These are phyloP conservation scores for Brachyptera risi DNA, from an alignment of 2,888 invertebrate genomes.

Conservation along the genomic window DNA sequence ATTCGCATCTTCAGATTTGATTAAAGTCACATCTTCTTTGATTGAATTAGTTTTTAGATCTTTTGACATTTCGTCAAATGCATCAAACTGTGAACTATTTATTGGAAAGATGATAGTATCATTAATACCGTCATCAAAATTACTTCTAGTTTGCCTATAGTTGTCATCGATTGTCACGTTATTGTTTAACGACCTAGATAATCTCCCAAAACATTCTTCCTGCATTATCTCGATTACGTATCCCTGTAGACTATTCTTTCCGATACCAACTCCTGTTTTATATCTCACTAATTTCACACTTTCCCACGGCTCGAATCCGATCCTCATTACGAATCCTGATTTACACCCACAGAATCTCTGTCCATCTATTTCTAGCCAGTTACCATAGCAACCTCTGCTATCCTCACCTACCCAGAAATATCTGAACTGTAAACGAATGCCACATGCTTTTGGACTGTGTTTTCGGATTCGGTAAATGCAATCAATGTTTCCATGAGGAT, in stretches of 20 bases:
- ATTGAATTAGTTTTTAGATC: not conserved
- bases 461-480: slow-evolving; percentile 52
- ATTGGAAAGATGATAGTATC: not conserved
- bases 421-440: slow-evolving; percentile 51
- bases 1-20: not conserved
- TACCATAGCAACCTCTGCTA: slow-evolving; percentile 46
- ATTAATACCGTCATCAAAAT: too few species aligned
- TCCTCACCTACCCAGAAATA: slow-evolving; percentile 52
- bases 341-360: slow-evolving; percentile 56
- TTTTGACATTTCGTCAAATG: too few species aligned
- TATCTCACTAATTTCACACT: slow-evolving; percentile 46
- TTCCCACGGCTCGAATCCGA: slow-evolving; percentile 40
- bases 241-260: slow-evolving; percentile 45
- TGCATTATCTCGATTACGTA: slow-evolving; percentile 55
- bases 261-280: slow-evolving; percentile 44
- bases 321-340: slow-evolving; percentile 44
- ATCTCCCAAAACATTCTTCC: slow-evolving; percentile 46
- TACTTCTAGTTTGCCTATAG: not conserved
- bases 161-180: slow-evolving; percentile 5
- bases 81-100: not conserved
- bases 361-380: slow-evolving; percentile 54
- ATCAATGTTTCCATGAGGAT: slow-evolving; percentile 43
- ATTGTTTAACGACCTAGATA: not conserved
- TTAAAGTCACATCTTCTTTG: not conserved
- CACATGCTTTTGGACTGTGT: slow-evolving; percentile 48